phyloP scores from a whole-genome alignment of 1,140 invertebrate species.

The Drosophila lini region DNA sequence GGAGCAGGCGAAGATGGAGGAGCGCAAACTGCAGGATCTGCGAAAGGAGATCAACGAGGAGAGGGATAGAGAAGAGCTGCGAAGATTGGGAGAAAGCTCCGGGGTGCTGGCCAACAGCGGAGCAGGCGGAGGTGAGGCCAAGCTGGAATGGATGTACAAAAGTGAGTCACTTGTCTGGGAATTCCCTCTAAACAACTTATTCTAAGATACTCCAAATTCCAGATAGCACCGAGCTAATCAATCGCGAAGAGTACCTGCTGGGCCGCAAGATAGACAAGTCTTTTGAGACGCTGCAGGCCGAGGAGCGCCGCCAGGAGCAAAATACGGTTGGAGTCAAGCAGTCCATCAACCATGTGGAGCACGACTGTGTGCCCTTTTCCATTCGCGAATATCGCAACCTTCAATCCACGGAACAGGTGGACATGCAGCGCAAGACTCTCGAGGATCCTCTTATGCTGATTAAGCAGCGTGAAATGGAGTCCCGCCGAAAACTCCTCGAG shows the following conservation, averaged over 20 bases:
- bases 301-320: slow-evolving; percentile 86
- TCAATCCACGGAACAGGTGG: slow-evolving; percentile 88
- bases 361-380: slow-evolving; percentile 91
- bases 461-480: slow-evolving; percentile 93
- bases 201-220: neutral
- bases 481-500: slow-evolving; percentile 90
- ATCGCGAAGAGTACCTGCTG: slow-evolving; percentile 94
- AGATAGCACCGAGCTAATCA: slow-evolving; percentile 84
- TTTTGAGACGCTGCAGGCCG: slow-evolving; percentile 88
- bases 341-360: slow-evolving; percentile 89
- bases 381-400: slow-evolving; percentile 85
- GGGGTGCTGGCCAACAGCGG: slow-evolving; percentile 85
- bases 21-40: slow-evolving; percentile 88
- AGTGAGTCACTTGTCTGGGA: slow-evolving; percentile 68
- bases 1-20: slow-evolving; percentile 89
- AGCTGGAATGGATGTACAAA: slow-evolving; percentile 97
- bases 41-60: slow-evolving; percentile 89
- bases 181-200: neutral
- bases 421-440: slow-evolving; percentile 92
- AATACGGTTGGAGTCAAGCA: slow-evolving; percentile 75
- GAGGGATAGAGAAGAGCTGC: slow-evolving; percentile 88
- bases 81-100: slow-evolving; percentile 87
- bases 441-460: slow-evolving; percentile 96
- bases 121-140: slow-evolving; percentile 86
- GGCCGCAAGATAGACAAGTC: slow-evolving; percentile 94